Conservation (phyloP, 2,113 vertebrate species). For the Tachuris rubrigastra region DNA sequence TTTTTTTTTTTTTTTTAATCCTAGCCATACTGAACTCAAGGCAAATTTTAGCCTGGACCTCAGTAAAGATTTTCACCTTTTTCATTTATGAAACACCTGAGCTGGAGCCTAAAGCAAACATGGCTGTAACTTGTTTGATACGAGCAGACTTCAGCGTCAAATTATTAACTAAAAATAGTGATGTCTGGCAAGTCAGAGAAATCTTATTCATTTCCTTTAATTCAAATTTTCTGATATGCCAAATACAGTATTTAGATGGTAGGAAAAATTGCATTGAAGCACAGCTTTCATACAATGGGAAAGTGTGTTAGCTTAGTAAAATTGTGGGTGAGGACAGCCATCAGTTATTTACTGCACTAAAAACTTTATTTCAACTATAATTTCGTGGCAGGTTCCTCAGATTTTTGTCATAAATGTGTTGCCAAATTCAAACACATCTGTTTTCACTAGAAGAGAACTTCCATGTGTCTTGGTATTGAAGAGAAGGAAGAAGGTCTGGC, state of each 20-base stretch:
- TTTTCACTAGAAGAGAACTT: background rate
- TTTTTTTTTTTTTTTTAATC: background rate
- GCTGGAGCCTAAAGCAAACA: background rate
- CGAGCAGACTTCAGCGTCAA: background rate
- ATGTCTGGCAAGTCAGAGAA: background rate
- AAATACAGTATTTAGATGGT: background rate
- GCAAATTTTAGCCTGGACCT: background rate
- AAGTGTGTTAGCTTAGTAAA: background rate
- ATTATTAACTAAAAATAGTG: background rate
- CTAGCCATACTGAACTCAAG: background rate
- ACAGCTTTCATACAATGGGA: background rate
- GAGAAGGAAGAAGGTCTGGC: background rate
- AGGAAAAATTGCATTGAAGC: background rate
- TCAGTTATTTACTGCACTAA: background rate
- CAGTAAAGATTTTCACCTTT: background rate
- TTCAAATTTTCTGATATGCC: background rate
- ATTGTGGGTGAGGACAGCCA: background rate
- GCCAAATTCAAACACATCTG: background rate
- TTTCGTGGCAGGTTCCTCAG: background rate
- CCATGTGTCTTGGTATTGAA: background rate
- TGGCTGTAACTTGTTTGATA: background rate
- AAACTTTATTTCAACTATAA: background rate
- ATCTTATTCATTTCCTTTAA: background rate
- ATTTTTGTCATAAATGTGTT: background rate
- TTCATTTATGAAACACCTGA: background rate